Evolutionary conservation across 2,888 invertebrate genomes (phyloP).

Genomic region (Serrognathus titanus): DNA sequence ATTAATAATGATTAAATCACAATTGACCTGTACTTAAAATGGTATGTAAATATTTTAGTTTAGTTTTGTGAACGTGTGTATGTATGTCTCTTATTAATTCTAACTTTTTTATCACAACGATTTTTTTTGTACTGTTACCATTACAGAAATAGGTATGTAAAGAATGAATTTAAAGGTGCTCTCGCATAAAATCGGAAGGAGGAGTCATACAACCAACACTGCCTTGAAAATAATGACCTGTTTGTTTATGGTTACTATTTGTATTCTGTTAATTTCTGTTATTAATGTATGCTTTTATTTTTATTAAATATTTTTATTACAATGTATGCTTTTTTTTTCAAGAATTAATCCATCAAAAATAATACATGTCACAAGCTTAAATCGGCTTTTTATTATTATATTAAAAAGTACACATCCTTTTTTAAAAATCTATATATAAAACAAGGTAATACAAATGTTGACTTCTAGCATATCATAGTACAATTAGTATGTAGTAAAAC

Average conservation of each 20-base stretch:
- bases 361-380: not conserved
- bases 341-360: not conserved
- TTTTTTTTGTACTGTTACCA: not conserved
- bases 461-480: not conserved
- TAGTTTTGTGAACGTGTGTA: not conserved
- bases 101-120: not conserved
- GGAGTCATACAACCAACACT: too few relatives aligned
- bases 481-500: too few relatives aligned
- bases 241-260: not conserved
- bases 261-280: not conserved
- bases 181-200: too few relatives aligned
- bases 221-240: too few relatives aligned
- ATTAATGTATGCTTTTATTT: slow-evolving; percentile 1
- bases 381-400: not conserved
- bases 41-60: not conserved
- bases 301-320: slow-evolving; percentile 2
- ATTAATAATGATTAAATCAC: too few relatives aligned
- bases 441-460: not conserved
- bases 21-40: too few relatives aligned
- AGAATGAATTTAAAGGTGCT: too few relatives aligned
- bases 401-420: not conserved
- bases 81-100: not conserved
- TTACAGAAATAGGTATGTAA: too few relatives aligned
- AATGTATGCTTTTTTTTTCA: not conserved
- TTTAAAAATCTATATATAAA: not conserved